Percentiles rank a stretch among this genome's conserved stretches.
These are phyloP conservation scores for Pandemis cinnamomeana DNA, from an alignment of 2,888 invertebrate species.

Conservation along the genomic window DNA sequence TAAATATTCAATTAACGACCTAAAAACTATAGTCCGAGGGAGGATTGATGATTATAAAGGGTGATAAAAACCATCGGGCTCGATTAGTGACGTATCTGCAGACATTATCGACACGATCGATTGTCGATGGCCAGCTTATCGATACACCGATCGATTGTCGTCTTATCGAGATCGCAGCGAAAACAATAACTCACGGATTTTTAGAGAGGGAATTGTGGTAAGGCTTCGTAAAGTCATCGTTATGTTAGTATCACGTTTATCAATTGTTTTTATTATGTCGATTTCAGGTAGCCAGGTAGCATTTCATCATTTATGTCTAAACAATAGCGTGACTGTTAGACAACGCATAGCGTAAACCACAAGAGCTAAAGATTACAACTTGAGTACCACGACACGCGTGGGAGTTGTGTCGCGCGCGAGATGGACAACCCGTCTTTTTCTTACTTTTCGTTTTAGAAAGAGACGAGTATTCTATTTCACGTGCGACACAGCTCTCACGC, in stretches of 20 bases:
- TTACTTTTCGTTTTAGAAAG: too few relatives aligned
- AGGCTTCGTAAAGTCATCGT: neutral
- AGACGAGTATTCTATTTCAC: too few relatives aligned
- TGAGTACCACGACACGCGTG: too few relatives aligned
- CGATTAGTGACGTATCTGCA: slow-evolving; percentile 77
- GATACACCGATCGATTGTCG: slow-evolving; percentile 75
- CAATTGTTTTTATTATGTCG: neutral
- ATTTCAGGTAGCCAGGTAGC: too few relatives aligned
- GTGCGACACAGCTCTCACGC: too few relatives aligned
- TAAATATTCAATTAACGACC: slow-evolving; percentile 52
- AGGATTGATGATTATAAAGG: slow-evolving; percentile 76
- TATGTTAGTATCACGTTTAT: neutral
- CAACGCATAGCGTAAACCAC: too few relatives aligned
- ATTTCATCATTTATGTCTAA: too few relatives aligned
- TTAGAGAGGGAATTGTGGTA: slow-evolving; percentile 39
- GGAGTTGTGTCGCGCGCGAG: too few relatives aligned
- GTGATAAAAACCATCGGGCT: slow-evolving; percentile 72
- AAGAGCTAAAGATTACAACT: too few relatives aligned
- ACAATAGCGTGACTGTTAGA: too few relatives aligned
- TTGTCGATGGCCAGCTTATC: slow-evolving; percentile 42
- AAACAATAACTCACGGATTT: slow-evolving; percentile 72
- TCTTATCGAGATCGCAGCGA: slow-evolving; percentile 69
- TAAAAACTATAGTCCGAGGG: slow-evolving; percentile 50
- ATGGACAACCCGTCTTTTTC: too few relatives aligned
- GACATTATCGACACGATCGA: slow-evolving; percentile 63